Evolutionary conservation across 2,797 vertebrate species (phyloP).

Genomic region (Helarctos malayanus): DNA sequence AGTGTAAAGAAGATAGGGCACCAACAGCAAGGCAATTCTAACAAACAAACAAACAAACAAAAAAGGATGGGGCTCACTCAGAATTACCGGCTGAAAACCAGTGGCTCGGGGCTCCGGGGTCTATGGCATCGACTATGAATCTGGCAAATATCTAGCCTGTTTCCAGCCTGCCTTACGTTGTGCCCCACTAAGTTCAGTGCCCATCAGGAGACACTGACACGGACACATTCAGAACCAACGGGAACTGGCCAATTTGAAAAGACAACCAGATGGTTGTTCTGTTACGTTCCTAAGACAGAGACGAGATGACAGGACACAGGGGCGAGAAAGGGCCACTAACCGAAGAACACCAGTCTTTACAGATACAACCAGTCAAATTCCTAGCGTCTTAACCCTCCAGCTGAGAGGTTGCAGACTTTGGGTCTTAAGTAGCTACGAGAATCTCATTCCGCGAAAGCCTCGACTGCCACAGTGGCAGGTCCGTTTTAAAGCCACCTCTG

Average conservation of each 20-base stretch:
- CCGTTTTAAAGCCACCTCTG: slow-evolving; percentile 54
- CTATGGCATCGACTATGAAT: slow-evolving; percentile 3
- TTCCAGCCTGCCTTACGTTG: neutral
- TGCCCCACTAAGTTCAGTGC: neutral
- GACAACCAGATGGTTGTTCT: slow-evolving; percentile 28
- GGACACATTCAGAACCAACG: neutral
- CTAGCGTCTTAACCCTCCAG: slow-evolving; percentile 32
- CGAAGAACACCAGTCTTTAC: slow-evolving; percentile 33
- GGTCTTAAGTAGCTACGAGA: slow-evolving; percentile 59
- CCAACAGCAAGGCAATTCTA: slow-evolving; percentile 28
- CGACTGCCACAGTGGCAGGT: slow-evolving; percentile 17
- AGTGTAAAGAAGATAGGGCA: slow-evolving; percentile 25
- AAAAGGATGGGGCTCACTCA: neutral
- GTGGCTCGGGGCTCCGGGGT: neutral
- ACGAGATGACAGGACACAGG: slow-evolving; percentile 38
- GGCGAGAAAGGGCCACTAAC: slow-evolving; percentile 42
- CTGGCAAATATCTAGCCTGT: slow-evolving; percentile 27
- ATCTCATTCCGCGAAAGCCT: slow-evolving; percentile 45
- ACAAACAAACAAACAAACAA: neutral
- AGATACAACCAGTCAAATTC: neutral
- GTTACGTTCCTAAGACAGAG: slow-evolving; percentile 67
- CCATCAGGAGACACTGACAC: slow-evolving; percentile 8
- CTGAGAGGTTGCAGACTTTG: slow-evolving; percentile 44
- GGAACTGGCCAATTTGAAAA: slow-evolving; percentile 51
- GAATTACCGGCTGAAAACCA: slow-evolving; percentile 31